A percentile compares a stretch with the other conserved stretches of the same genome.
Conservation (phyloP, 2,797 vertebrate genomes). For the Halcyon smyrnensis region DNA sequence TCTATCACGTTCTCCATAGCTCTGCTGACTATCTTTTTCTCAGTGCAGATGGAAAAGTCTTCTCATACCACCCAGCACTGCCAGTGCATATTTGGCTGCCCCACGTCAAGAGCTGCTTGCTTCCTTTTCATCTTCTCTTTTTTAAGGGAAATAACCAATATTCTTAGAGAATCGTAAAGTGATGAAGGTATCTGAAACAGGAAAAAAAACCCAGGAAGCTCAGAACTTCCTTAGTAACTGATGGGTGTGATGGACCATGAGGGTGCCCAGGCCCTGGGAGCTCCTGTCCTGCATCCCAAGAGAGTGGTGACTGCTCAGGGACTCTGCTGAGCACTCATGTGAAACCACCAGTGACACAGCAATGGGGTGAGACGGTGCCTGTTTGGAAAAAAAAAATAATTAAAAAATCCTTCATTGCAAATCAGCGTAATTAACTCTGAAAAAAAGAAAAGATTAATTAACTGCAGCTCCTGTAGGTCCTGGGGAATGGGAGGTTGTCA, state of each 20-base stretch:
- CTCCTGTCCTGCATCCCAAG: background rate
- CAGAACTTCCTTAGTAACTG: background rate
- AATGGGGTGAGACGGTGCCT: accelerated
- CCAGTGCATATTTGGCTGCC: background rate
- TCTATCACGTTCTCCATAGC: background rate
- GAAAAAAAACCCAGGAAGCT: background rate
- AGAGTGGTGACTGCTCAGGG: accelerated
- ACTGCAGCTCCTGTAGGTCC: background rate
- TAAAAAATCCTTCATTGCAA: background rate
- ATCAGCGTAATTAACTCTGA: background rate
- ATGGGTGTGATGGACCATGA: background rate
- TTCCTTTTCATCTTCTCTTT: background rate
- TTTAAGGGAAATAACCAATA: background rate
- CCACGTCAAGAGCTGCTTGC: background rate
- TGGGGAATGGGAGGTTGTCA: background rate
- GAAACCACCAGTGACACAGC: background rate
- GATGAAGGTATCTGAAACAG: accelerated
- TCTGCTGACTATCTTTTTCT: background rate
- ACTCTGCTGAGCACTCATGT: accelerated
- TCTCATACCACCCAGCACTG: background rate
- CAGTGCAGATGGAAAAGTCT: background rate
- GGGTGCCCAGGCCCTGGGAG: background rate
- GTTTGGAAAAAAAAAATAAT: too few relatives aligned
- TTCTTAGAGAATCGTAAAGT: background rate
- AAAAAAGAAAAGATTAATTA: slow-evolving; percentile 13